Evolutionary conservation across 1,140 invertebrate genomes (phyloP), one percentile per base, ranked within the genome.

Genomic region (Calephelis virginiensis): DNA sequence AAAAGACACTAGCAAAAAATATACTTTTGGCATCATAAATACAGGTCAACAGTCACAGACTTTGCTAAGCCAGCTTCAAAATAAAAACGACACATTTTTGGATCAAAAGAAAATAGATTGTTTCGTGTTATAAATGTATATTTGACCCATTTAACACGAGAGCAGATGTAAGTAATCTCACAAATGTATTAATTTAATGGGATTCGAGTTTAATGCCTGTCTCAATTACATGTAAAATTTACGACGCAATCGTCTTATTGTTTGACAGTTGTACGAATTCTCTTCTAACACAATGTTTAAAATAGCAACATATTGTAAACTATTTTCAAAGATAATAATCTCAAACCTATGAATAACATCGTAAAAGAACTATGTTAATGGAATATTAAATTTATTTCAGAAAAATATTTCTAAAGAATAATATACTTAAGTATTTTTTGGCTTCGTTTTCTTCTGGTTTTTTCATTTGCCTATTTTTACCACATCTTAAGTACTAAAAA

Each of bases 151-250:
- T 53, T 53, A 28, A 53, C 50, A 28, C 14, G 50, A 53, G 50
- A 53, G 17, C 50, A 53, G 50, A 53, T 53, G 50, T 53, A 17
- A 53, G 50, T 53, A 28, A 53, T 53, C 50, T 53, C 50, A 11
- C 50, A 53, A 9, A 53, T 17, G 50, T 53, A 53, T 53, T 53
- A 53, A 28, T 56, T 56, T 56, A 56, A 56, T 56, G 53, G 53
- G 53, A 56, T 37, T 12, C 37, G 53, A 56, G 53, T 28, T 28
- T 56, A 56, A 56, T 56, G 28, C 17, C 10, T 56, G 53, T 56
- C 53, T 56, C 53, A 56, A 56, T 56, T 56, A 37, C 53, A 56
- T 56, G 17, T 56, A 37, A 56, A 56, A 56, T 56, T 56, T 56
- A 56, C 53, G 53, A 56, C 17, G 28, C 28, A 56, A 56, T 56